phyloP scores from a whole-genome alignment of 1,140 invertebrate species.

The Diprion similis region DNA sequence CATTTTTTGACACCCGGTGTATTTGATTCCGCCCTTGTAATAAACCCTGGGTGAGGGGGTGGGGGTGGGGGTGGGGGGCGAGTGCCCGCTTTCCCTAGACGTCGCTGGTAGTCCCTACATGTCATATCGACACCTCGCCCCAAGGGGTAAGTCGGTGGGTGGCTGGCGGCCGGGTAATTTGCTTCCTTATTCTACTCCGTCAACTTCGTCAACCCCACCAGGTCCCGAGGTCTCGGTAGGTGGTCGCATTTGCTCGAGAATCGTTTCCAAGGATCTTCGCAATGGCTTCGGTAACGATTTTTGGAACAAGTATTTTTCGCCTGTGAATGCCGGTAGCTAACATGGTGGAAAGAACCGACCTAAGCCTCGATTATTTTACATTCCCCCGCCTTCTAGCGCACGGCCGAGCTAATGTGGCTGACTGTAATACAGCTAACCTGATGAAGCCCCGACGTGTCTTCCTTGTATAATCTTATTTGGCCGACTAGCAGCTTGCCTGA shows the following conservation, averaged over 20 bases:
- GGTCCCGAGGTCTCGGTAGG: too few species aligned
- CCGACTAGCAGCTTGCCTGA: conserved; percentile 35
- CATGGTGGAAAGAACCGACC: too few species aligned
- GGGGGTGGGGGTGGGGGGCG: too few species aligned
- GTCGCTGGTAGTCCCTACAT: conserved; percentile 46
- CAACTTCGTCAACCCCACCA: background rate
- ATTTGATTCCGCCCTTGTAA: conserved; percentile 64
- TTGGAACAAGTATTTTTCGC: too few species aligned
- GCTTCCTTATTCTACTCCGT: conserved; percentile 59
- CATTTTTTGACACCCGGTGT: conserved; percentile 65
- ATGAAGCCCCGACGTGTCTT: conserved; percentile 48
- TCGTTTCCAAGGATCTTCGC: too few species aligned
- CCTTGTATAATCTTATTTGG: conserved; percentile 52
- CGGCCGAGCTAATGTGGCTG: background rate
- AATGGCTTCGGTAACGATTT: too few species aligned
- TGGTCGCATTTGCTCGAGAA: too few species aligned
- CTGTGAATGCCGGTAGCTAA: too few species aligned
- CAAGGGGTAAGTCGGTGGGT: conserved; percentile 32
- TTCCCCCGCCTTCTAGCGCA: background rate
- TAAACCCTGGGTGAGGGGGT: conserved; percentile 61
- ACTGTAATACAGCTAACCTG: conserved; percentile 19
- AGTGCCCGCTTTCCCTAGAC: background rate
- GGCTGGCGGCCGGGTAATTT: conserved; percentile 60
- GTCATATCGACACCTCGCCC: conserved; percentile 63
- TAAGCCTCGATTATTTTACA: too few species aligned